Percentiles rank a stretch among this genome's conserved stretches.
These are phyloP conservation scores for Drosophila infuscata DNA, from an alignment of 2,888 invertebrate genomes.

Conservation along the genomic window DNA sequence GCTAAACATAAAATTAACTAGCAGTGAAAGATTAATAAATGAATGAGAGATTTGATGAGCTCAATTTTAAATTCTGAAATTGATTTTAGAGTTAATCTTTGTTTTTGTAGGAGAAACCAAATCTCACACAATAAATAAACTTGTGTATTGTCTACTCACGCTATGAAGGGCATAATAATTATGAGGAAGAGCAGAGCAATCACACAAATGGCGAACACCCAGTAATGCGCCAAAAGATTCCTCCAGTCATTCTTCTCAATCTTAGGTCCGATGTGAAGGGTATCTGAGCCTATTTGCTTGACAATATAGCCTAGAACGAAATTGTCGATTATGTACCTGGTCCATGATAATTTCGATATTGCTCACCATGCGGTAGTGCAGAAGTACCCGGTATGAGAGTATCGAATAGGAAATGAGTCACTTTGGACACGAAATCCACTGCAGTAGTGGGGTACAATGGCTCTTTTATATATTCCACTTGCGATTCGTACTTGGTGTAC, in stretches of 20 bases:
- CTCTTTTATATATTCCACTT: constrained; percentile 37
- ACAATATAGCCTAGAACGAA: constrained; percentile 76
- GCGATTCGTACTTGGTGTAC: constrained; percentile 30
- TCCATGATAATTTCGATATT: no score
- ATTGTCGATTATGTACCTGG: neutral
- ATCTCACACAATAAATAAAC: no score
- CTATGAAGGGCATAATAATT: constrained; percentile 92
- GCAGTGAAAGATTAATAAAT: no score
- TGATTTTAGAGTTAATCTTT: no score
- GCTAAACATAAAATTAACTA: no score
- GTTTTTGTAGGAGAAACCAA: no score
- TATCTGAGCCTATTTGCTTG: constrained; percentile 59
- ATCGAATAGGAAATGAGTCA: constrained; percentile 51
- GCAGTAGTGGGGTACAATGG: constrained; percentile 17
- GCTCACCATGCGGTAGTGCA: constrained; percentile 53
- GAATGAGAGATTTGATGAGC: no score
- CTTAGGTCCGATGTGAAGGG: constrained; percentile 75
- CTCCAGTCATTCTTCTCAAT: constrained; percentile 85
- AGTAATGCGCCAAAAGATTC: constrained; percentile 85
- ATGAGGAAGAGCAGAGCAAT: constrained; percentile 88
- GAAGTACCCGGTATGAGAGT: constrained; percentile 38
- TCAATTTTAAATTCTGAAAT: no score
- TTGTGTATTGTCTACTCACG: constrained; percentile 85
- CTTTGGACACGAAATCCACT: constrained; percentile 55
- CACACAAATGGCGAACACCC: constrained; percentile 84